Percentiles rank a stretch among this genome's conserved stretches.
phyloP scores from a whole-genome alignment of 2,888 invertebrate genomes.

The Cephus sareptanus region DNA sequence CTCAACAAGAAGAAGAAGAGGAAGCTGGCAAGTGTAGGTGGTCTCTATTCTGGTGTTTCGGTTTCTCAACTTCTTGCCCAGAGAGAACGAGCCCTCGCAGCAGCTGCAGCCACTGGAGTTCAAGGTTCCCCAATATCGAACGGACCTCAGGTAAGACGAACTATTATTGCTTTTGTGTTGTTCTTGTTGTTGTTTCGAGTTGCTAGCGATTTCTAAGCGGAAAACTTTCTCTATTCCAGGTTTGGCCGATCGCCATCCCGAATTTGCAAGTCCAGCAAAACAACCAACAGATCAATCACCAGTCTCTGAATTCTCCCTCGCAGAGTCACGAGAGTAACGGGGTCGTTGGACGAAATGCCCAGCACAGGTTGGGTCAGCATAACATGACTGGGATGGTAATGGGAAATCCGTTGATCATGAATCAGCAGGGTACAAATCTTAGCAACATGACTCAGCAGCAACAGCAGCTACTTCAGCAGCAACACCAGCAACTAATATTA shows the following conservation, averaged over 20 bases:
- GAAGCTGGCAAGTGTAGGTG: slow-evolving; percentile 73
- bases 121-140: slow-evolving; percentile 52
- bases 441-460: slow-evolving; percentile 47
- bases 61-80: slow-evolving; percentile 76
- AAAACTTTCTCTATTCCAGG: slow-evolving; percentile 37
- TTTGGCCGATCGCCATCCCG: slow-evolving; percentile 57
- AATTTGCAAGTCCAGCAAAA: slow-evolving; percentile 56
- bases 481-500: slow-evolving; percentile 45
- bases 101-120: slow-evolving; percentile 47
- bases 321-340: slow-evolving; percentile 46
- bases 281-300: slow-evolving; percentile 56
- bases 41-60: slow-evolving; percentile 72
- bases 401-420: slow-evolving; percentile 59
- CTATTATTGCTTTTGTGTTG: not conserved
- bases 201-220: not conserved
- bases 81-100: slow-evolving; percentile 67
- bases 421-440: slow-evolving; percentile 54
- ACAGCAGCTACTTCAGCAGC: slow-evolving; percentile 52
- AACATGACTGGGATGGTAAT: slow-evolving; percentile 58
- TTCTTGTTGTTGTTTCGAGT: not conserved
- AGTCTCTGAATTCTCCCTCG: slow-evolving; percentile 52
- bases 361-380: slow-evolving; percentile 55
- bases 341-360: slow-evolving; percentile 47
- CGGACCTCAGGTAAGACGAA: slow-evolving; percentile 56
- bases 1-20: slow-evolving; percentile 71